Evolutionary conservation across 2,797 vertebrate species (phyloP).

Genomic region (Ciconia nigra): DNA sequence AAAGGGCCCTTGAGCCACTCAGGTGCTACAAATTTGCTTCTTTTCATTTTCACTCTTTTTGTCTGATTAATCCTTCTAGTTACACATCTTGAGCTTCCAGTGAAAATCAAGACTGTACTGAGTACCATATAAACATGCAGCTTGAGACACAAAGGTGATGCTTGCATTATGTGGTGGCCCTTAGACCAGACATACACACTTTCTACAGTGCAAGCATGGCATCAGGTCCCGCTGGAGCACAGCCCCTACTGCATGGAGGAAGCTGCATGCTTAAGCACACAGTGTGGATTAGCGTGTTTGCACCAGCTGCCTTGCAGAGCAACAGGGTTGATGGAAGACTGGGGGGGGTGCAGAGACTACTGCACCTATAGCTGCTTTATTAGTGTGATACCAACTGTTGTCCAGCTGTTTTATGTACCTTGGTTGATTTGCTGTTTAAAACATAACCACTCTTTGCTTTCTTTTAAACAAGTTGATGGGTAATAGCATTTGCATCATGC

Average conservation of each 20-base stretch:
- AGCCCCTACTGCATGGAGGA: rapidly evolving
- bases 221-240: not conserved
- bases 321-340: not conserved
- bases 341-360: not conserved
- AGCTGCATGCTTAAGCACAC: not conserved
- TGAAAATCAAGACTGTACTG: not conserved
- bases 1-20: not conserved
- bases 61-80: not conserved
- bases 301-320: not conserved
- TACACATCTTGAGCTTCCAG: not conserved
- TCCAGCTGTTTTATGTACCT: not conserved
- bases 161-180: not conserved
- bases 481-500: not conserved
- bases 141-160: not conserved
- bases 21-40: not conserved
- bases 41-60: not conserved
- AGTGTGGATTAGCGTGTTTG: rapidly evolving
- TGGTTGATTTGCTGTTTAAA: not conserved
- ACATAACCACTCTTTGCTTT: not conserved
- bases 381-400: not conserved
- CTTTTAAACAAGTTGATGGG: not conserved
- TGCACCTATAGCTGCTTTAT: not conserved
- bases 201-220: not conserved
- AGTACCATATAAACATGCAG: not conserved
- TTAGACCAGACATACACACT: not conserved